Conservation (phyloP, 2,797 vertebrate species). For the Euphonia xanthogaster region DNA sequence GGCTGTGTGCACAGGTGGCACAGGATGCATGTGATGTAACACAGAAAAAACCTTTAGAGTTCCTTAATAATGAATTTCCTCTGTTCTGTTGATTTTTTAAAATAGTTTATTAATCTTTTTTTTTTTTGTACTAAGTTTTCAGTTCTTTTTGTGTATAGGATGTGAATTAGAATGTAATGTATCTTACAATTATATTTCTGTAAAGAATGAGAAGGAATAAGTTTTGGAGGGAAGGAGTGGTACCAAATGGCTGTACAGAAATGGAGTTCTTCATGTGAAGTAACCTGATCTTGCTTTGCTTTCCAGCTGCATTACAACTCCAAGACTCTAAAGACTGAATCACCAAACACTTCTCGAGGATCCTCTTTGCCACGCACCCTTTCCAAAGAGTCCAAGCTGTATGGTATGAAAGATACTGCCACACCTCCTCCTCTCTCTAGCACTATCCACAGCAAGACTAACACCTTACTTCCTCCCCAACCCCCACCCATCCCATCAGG, state of each 20-base stretch:
- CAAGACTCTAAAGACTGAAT: conserved; percentile 96
- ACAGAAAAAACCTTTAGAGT: not conserved
- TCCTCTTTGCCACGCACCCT: conserved; percentile 95
- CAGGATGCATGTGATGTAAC: rapidly evolving
- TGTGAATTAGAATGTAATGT: rapidly evolving
- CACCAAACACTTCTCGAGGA: conserved; percentile 92
- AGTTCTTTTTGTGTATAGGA: not conserved
- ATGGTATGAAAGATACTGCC: conserved; percentile 95
- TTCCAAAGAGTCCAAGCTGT: conserved; percentile 99
- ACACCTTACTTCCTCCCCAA: conserved; percentile 94
- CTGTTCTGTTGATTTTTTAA: not conserved
- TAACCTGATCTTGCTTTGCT: not conserved
- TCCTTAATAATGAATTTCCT: not conserved
- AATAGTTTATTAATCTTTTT: not conserved
- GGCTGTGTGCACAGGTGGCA: not conserved
- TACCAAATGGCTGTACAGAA: not conserved
- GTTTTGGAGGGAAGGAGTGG: not conserved
- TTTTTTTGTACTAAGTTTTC: not conserved
- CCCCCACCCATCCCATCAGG: conserved; percentile 96
- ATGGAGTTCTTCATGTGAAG: not conserved
- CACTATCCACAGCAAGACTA: conserved; percentile 90
- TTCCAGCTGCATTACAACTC: conserved; percentile 97
- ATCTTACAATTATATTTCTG: not conserved
- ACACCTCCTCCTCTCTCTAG: conserved; percentile 83
- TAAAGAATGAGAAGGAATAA: not conserved